Evolutionary conservation across 2,113 vertebrate genomes (phyloP).

Genomic region (Lasiurus cinereus): DNA sequence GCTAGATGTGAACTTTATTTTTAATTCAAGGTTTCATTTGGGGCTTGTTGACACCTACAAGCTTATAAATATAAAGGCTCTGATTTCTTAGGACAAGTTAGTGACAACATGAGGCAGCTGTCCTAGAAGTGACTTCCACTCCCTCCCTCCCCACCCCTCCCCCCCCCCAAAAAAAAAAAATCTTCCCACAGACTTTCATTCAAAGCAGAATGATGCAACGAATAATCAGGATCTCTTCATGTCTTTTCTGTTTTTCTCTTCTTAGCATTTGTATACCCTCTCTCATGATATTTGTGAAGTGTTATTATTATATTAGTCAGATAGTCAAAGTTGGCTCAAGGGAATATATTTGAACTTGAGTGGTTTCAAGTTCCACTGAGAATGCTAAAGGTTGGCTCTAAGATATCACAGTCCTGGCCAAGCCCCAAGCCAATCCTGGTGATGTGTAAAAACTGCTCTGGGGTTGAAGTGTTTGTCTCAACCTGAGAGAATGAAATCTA

Average conservation of each 20-base stretch:
- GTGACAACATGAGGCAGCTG: neutral
- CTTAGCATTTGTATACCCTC: neutral
- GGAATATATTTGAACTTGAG: neutral
- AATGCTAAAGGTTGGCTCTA: neutral
- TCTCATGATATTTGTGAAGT: neutral
- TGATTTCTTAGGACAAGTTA: neutral
- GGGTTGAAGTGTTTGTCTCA: neutral
- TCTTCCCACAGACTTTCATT: neutral
- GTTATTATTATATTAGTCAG: neutral
- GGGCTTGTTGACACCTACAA: neutral
- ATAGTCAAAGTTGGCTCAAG: neutral
- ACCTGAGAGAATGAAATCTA: constrained; percentile 2
- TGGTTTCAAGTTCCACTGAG: neutral
- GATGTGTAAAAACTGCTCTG: neutral
- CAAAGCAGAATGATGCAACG: neutral
- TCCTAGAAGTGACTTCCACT: neutral
- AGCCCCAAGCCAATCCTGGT: neutral
- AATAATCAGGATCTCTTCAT: neutral
- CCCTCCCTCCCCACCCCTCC: rapidly evolving
- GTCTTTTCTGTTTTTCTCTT: neutral
- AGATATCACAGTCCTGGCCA: neutral
- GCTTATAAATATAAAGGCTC: neutral
- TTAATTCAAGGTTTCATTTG: constrained; percentile 11
- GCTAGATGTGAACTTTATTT: neutral
- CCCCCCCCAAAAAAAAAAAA: neutral